These are phyloP conservation scores for Accipiter fasciatus DNA, from an alignment of 2,797 vertebrate genomes.

Conservation along the genomic window DNA sequence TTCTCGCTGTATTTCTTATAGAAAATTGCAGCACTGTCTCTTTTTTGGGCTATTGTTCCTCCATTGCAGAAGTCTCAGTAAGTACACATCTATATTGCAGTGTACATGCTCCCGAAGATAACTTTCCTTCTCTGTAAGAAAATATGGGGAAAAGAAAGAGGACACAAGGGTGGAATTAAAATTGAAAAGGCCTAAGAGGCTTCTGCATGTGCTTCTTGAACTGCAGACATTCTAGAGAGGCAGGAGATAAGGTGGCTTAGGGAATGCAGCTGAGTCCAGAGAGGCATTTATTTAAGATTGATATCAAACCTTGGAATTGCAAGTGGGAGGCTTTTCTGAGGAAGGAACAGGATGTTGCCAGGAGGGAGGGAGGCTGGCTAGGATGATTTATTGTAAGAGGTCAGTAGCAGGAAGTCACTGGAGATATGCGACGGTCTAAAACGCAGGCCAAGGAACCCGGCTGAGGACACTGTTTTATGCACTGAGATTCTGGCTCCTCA, in stretches of 20 bases:
- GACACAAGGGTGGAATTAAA: slow-evolving; percentile 11
- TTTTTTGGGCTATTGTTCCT: neutral
- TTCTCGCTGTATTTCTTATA: neutral
- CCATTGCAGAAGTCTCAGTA: neutral
- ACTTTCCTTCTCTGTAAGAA: neutral
- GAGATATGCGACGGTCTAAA: neutral
- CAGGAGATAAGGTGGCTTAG: slow-evolving; percentile 64
- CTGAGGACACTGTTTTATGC: neutral
- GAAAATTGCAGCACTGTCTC: neutral
- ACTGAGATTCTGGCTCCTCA: neutral
- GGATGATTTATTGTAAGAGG: slow-evolving; percentile 36
- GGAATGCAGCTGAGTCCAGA: slow-evolving; percentile 33
- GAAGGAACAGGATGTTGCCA: slow-evolving; percentile 73
- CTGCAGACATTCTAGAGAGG: slow-evolving; percentile 34
- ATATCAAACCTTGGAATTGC: slow-evolving; percentile 68
- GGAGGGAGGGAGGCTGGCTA: slow-evolving; percentile 31
- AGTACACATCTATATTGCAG: neutral
- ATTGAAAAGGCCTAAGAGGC: slow-evolving; percentile 12
- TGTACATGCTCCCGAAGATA: neutral
- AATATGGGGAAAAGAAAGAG: neutral
- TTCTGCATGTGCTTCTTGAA: slow-evolving; percentile 41
- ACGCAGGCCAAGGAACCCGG: neutral
- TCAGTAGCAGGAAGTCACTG: slow-evolving; percentile 54
- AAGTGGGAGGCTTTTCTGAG: slow-evolving; percentile 58
- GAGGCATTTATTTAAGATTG: slow-evolving; percentile 74